Base-by-base conservation (phyloP, 1,140 invertebrate genomes). In the Sinella curviseta region DNA sequence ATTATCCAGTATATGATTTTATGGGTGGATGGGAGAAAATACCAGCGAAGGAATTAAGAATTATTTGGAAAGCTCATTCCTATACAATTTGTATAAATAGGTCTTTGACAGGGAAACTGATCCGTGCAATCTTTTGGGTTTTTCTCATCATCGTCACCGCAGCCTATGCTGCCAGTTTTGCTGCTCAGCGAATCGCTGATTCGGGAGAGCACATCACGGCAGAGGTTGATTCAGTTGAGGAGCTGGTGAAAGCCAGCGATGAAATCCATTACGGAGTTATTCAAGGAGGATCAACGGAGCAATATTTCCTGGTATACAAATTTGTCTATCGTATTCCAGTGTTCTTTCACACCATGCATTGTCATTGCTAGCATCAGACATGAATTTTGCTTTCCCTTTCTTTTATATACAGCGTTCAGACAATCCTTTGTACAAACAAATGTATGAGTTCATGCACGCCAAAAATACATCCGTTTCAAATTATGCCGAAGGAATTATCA, bases 101-200 rank as follows among this genome's bases (percentile, higher is more conserved):
- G 85, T 96, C 96, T 1, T 90, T 97, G 77, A 95, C 95, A 0
- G 97, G 97, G 1, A 90, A 97, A 34, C 95, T 99, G 83, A 95
- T 98, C 0, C 96, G 96, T 1, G 94, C 95, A 67, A 95, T 97
- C 0, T 99, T 97, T 97, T 99, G 97, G 97, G 98, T 99, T 88
- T 99, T 99, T 87, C 98, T 97, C 0, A 90, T 99, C 28, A 98
- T 99, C 84, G 90, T 99, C 77, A 96, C 99, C 78, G 97, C 96
- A 67, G 98, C 97, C 17, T 99, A 99, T 87, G 99, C 97, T 24
- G 97, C 97, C 55, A 99, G 99, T 87, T 89, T 99, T 78, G 97
- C 97, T 0, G 97, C 91, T 97, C 55, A 98, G 95, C 0, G 93
- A 97, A n/a, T 74, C 1, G 79, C 79, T 16, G 79, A 80, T 65